Evolutionary conservation across 2,113 vertebrate species (phyloP).

Genomic region (Cephalopholis sonnerati): DNA sequence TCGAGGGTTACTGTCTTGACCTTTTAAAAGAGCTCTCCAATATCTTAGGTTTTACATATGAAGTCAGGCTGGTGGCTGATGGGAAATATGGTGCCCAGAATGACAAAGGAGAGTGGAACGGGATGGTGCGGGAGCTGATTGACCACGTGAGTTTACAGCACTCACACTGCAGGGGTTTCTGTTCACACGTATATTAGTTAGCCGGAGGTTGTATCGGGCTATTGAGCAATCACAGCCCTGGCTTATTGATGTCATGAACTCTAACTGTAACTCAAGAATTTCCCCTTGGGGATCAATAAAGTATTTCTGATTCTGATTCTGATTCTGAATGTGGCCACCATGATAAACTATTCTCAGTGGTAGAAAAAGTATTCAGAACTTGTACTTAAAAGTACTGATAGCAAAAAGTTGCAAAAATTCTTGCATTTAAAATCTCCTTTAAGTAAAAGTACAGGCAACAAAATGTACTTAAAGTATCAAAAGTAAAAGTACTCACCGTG

Average conservation of each 20-base stretch:
- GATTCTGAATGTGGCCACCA: no score
- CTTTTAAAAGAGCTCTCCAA: slow-evolving; percentile 96
- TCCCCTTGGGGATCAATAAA: no score
- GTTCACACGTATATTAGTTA: not conserved
- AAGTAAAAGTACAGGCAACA: no score
- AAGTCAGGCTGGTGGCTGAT: slow-evolving; percentile 94
- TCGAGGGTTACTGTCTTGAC: slow-evolving; percentile 98
- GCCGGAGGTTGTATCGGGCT: no score
- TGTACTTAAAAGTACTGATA: no score
- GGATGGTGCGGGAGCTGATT: slow-evolving; percentile 99
- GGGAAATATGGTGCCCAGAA: slow-evolving; percentile 98
- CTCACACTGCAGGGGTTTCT: not conserved
- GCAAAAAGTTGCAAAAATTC: no score
- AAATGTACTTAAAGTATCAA: no score
- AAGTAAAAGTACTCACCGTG: no score
- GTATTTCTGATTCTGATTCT: no score
- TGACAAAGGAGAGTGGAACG: slow-evolving; percentile 99
- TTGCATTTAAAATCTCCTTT: no score
- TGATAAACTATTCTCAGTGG: not conserved
- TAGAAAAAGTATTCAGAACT: no score
- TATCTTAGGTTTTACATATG: slow-evolving; percentile 96
- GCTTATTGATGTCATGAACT: not conserved
- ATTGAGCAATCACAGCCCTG: not conserved
- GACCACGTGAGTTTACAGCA: slow-evolving; percentile 91
- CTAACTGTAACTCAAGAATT: no score